These are phyloP conservation scores for Druon quercuslanigerum DNA, from an alignment of 1,140 invertebrate species.

Conservation along the genomic window DNA sequence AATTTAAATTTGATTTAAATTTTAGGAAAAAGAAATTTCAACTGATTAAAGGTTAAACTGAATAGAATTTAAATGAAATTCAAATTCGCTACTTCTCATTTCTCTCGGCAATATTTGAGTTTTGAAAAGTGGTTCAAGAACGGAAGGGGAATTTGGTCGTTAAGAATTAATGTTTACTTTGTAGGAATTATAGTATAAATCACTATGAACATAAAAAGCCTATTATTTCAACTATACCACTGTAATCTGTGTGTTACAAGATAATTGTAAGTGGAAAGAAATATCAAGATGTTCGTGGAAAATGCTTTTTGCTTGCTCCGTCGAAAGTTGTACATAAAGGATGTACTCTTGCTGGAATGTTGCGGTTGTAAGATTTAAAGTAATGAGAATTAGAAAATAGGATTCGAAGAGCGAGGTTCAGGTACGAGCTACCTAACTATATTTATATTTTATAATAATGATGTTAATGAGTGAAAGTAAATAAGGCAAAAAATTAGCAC, in stretches of 20 bases:
- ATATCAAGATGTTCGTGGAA: conserved; percentile 39
- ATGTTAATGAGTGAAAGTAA: conserved; percentile 1
- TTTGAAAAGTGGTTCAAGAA: not conserved
- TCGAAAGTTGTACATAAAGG: conserved; percentile 18
- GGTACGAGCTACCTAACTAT: conserved; percentile 11
- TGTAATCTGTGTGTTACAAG: conserved; percentile 55
- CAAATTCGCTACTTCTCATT: conserved; percentile 21
- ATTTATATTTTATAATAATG: conserved; percentile 1
- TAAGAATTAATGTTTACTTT: conserved; percentile 53
- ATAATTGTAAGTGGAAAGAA: conserved; percentile 48
- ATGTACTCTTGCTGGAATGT: conserved; percentile 22
- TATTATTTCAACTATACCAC: conserved; percentile 52
- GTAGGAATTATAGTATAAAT: conserved; percentile 51
- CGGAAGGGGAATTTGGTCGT: conserved; percentile 42
- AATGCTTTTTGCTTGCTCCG: conserved; percentile 31
- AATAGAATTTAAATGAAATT: no score
- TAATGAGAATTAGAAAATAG: conserved; percentile 2
- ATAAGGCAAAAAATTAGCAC: not conserved
- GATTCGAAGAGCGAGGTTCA: not conserved
- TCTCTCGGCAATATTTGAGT: conserved; percentile 21
- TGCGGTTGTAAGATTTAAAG: conserved; percentile 14
- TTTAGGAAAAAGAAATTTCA: no score
- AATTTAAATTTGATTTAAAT: no score
- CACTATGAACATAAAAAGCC: conserved; percentile 48
- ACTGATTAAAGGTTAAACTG: no score